phyloP scores from a whole-genome alignment of 2,888 invertebrate genomes.

The Harpalus rubripes region DNA sequence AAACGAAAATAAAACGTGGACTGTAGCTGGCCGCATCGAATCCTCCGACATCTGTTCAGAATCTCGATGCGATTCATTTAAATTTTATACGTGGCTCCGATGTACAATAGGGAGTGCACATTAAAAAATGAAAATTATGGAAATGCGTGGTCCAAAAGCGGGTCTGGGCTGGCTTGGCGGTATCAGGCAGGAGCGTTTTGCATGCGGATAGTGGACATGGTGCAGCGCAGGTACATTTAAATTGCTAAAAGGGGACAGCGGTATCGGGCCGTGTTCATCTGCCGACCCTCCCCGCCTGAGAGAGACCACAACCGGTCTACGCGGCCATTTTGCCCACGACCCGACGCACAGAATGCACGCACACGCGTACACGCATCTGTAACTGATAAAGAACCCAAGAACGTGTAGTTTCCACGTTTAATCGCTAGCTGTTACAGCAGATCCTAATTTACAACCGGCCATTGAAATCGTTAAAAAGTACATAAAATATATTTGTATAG shows the following conservation, averaged over 20 bases:
- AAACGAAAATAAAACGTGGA: constrained; percentile 55
- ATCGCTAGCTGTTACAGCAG: constrained; percentile 69
- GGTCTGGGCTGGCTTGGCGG: constrained; percentile 66
- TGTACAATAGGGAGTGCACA: constrained; percentile 69
- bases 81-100: constrained; percentile 71
- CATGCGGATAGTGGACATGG: constrained; percentile 71
- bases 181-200: constrained; percentile 73
- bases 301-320: constrained; percentile 75
- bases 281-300: constrained; percentile 27
- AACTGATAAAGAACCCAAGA: constrained; percentile 69
- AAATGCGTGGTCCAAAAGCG: constrained; percentile 69
- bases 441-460: constrained; percentile 71
- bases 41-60: constrained; percentile 63
- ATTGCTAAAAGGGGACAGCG: constrained; percentile 78
- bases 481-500: constrained; percentile 70
- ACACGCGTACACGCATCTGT: constrained; percentile 62
- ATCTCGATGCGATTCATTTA: constrained; percentile 71
- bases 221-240: constrained; percentile 76
- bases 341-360: constrained; percentile 60
- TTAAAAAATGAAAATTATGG: constrained; percentile 73
- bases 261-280: constrained; percentile 61
- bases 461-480: constrained; percentile 70
- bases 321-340: constrained; percentile 74
- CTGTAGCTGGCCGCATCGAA: constrained; percentile 16
- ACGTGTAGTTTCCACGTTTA: constrained; percentile 69